phyloP scores from a whole-genome alignment of 2,888 invertebrate genomes.

The Dione vanillae region DNA sequence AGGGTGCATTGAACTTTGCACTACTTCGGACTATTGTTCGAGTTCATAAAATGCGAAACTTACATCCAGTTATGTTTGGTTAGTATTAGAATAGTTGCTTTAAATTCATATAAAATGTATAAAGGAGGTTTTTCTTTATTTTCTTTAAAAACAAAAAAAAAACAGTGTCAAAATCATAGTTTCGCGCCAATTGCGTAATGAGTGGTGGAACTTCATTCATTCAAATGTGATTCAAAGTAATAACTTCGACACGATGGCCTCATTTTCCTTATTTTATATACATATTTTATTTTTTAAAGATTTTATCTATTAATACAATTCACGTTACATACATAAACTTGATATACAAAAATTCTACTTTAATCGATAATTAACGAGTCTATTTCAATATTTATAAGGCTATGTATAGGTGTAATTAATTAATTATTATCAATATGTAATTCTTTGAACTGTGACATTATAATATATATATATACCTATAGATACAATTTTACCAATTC shows the following conservation, averaged over 20 bases:
- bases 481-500: not conserved
- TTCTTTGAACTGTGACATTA: constrained; percentile 19
- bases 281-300: not conserved
- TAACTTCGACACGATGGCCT: not conserved
- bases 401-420: constrained; percentile 10
- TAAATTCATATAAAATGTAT: too few relatives aligned
- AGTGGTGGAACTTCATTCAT: not conserved
- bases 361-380: constrained; percentile 10
- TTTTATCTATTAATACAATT: not conserved
- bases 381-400: constrained; percentile 15
- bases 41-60: constrained; percentile 21
- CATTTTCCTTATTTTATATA: not conserved
- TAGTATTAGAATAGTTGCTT: not conserved
- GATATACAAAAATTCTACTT: constrained; percentile 5
- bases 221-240: not conserved
- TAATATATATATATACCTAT: not conserved
- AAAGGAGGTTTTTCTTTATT: too few relatives aligned
- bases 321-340: not conserved
- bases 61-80: constrained; percentile 13
- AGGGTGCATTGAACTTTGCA: constrained; percentile 68
- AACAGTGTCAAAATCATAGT: too few relatives aligned
- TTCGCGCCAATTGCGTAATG: too few relatives aligned
- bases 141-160: too few relatives aligned
- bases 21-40: constrained; percentile 58
- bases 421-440: constrained; percentile 3